These are phyloP conservation scores for Anoncus sp. DNA, from an alignment of 2,888 invertebrate species.

Conservation along the genomic window DNA sequence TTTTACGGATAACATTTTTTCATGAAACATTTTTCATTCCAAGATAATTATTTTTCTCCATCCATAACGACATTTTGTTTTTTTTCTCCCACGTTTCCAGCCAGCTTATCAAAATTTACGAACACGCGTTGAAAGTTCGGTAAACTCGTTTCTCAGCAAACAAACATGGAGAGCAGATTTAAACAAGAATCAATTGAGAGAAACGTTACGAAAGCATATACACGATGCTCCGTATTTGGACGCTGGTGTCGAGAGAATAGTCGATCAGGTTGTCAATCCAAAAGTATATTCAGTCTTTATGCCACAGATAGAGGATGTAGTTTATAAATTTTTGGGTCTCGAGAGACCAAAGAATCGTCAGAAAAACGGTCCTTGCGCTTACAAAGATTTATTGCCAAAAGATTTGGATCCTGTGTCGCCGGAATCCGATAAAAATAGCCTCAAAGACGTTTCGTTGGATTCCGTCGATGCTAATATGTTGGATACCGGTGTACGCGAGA, in stretches of 20 bases:
- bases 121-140: constrained; percentile 94
- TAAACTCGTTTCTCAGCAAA: constrained; percentile 91
- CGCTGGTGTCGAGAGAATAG: constrained; percentile 96
- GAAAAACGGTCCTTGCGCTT: constrained; percentile 77
- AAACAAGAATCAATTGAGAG: constrained; percentile 96
- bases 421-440: constrained; percentile 88
- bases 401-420: constrained; percentile 93
- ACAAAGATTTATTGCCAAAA: constrained; percentile 88
- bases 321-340: constrained; percentile 94
- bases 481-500: constrained; percentile 63
- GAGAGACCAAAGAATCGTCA: constrained; percentile 86
- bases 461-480: constrained; percentile 74
- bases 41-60: too few species aligned
- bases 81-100: constrained; percentile 78
- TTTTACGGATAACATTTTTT: too few species aligned
- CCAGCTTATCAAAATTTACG: constrained; percentile 97
- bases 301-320: constrained; percentile 95
- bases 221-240: constrained; percentile 96
- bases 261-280: constrained; percentile 98
- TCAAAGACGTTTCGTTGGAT: constrained; percentile 80
- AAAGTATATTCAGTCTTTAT: constrained; percentile 95
- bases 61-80: too few species aligned
- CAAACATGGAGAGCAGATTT: constrained; percentile 94
- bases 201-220: constrained; percentile 94
- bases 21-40: too few species aligned